Conservation (phyloP, 2,113 vertebrate genomes). For the Phrynosoma platyrhinos region DNA sequence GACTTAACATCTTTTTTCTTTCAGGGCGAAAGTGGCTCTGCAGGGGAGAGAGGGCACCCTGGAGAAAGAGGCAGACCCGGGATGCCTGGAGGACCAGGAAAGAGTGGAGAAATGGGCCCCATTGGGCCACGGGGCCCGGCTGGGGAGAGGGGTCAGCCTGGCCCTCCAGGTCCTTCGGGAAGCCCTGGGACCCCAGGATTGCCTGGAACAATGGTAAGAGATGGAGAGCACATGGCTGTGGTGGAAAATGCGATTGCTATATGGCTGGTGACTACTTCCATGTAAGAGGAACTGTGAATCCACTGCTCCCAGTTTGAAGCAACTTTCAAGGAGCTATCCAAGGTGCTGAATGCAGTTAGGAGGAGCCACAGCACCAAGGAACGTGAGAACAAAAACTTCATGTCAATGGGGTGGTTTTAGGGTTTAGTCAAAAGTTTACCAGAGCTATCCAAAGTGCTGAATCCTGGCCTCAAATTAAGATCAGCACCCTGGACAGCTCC, state of each 20-base stretch:
- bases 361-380: no score
- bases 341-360: neutral
- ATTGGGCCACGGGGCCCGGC: conserved; percentile 86
- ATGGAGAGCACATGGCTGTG: neutral
- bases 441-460: neutral
- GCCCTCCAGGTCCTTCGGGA: conserved; percentile 80
- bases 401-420: neutral
- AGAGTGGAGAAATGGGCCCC: conserved; percentile 86
- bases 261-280: neutral
- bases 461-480: no score
- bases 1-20: neutral
- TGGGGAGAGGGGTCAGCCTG: conserved; percentile 89
- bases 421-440: neutral
- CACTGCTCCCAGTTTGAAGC: no score
- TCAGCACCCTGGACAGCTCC: no score
- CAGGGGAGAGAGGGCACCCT: conserved; percentile 83
- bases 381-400: no score
- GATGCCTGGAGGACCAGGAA: conserved; percentile 84
- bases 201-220: conserved; percentile 89
- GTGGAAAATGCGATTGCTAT: rapidly evolving
- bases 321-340: neutral
- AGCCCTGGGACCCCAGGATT: conserved; percentile 81
- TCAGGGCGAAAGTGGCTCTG: conserved; percentile 87
- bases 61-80: conserved; percentile 94
- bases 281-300: neutral